Percentiles rank a stretch among this genome's conserved stretches.
These are phyloP conservation scores for Chelonia mydas DNA, from an alignment of 2,797 vertebrate species.

Conservation along the genomic window DNA sequence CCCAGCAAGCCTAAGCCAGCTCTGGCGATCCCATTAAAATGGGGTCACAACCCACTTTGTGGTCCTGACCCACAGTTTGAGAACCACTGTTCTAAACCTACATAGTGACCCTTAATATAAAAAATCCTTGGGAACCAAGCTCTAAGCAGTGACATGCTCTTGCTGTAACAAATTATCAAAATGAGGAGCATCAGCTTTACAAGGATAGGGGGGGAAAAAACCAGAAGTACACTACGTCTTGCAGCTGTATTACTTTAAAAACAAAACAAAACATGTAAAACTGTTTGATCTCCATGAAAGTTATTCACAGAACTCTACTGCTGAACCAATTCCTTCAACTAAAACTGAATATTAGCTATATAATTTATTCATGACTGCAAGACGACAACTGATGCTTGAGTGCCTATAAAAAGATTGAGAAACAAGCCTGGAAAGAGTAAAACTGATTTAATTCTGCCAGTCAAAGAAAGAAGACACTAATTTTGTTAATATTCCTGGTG, in stretches of 20 bases:
- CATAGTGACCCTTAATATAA: neutral
- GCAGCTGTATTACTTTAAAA: neutral
- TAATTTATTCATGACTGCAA: neutral
- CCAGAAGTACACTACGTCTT: neutral
- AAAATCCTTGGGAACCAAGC: neutral
- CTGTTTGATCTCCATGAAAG: neutral
- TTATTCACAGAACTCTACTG: neutral
- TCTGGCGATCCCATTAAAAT: too few species aligned
- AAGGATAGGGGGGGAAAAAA: neutral
- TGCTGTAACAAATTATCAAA: neutral
- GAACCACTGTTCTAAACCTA: neutral
- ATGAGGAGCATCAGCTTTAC: neutral
- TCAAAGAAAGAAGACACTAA: neutral
- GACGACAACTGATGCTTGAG: neutral
- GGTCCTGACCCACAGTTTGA: too few species aligned
- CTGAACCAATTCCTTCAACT: neutral
- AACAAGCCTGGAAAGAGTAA: neutral
- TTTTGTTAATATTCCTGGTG: neutral
- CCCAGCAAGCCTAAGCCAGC: too few species aligned
- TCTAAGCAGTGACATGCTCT: neutral
- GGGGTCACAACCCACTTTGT: too few species aligned
- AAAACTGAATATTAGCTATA: neutral
- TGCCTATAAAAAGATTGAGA: neutral
- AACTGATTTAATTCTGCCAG: neutral
- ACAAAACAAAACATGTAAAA: neutral